phyloP scores from a whole-genome alignment of 2,888 invertebrate species.

The Thereva unica region DNA sequence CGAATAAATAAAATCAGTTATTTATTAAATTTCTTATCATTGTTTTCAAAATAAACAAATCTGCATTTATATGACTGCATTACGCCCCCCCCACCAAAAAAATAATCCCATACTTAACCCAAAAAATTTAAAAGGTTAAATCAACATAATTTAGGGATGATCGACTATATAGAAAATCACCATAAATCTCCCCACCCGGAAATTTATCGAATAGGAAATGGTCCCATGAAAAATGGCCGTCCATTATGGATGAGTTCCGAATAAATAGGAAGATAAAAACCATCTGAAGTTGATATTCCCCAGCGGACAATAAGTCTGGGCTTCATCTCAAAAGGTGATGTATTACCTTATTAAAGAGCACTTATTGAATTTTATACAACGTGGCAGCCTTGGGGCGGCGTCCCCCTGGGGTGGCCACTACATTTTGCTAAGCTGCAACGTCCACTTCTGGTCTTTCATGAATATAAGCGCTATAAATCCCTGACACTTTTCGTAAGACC shows the following conservation, averaged over 20 bases:
- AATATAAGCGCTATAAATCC: slow-evolving; percentile 34
- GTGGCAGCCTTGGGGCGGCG: slow-evolving; percentile 31
- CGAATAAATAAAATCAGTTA: too few relatives aligned
- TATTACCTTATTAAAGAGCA: slow-evolving; percentile 42
- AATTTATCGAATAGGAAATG: slow-evolving; percentile 31
- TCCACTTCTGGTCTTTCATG: slow-evolving; percentile 32
- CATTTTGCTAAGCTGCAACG: slow-evolving; percentile 14
- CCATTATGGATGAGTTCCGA: slow-evolving; percentile 40
- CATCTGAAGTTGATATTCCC: slow-evolving; percentile 36
- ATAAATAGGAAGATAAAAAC: slow-evolving; percentile 40
- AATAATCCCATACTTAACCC: too few relatives aligned
- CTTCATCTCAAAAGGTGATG: slow-evolving; percentile 39
- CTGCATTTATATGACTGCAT: too few relatives aligned
- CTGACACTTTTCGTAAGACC: slow-evolving; percentile 4
- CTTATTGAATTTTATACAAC: slow-evolving; percentile 42
- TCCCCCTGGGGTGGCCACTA: slow-evolving; percentile 7
- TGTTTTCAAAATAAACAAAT: too few relatives aligned
- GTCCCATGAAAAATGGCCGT: slow-evolving; percentile 38
- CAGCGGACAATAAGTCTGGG: slow-evolving; percentile 38
- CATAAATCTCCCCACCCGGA: not conserved
- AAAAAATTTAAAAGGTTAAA: too few relatives aligned
- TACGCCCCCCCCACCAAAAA: too few relatives aligned
- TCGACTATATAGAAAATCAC: too few relatives aligned
- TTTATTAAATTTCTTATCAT: too few relatives aligned
- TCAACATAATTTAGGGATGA: too few relatives aligned